phyloP scores from a whole-genome alignment of 2,888 invertebrate species.

The Drosophila kanekoi region DNA sequence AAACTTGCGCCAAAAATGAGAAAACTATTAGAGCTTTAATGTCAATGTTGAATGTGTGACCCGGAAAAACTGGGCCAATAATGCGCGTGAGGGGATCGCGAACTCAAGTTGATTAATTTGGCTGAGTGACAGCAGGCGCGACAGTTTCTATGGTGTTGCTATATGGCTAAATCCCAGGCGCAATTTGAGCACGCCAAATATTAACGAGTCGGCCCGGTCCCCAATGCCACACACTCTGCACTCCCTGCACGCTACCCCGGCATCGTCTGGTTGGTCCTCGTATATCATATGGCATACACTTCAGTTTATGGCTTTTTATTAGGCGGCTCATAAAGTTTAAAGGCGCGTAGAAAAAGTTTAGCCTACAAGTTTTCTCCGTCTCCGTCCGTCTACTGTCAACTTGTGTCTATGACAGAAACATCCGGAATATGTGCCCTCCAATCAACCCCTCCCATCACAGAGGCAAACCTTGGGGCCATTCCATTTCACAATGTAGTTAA shows the following conservation, averaged over 20 bases:
- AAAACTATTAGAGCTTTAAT: slow-evolving; percentile 9
- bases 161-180: slow-evolving; percentile 52
- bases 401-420: slow-evolving; percentile 38
- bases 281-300: slow-evolving; percentile 52
- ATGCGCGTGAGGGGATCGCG: slow-evolving; percentile 27
- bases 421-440: neutral
- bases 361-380: slow-evolving; percentile 47
- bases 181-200: slow-evolving; percentile 53
- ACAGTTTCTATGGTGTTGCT: slow-evolving; percentile 30
- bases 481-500: slow-evolving; percentile 30
- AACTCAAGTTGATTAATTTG: slow-evolving; percentile 66
- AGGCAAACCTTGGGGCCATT: slow-evolving; percentile 1
- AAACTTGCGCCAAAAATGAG: neutral
- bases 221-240: slow-evolving; percentile 1
- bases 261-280: neutral
- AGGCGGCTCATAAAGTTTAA: slow-evolving; percentile 57
- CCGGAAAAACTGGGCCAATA: slow-evolving; percentile 26
- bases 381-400: slow-evolving; percentile 38
- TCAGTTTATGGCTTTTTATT: slow-evolving; percentile 61
- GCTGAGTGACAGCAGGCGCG: slow-evolving; percentile 62
- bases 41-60: slow-evolving; percentile 7
- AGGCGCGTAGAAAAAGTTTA: slow-evolving; percentile 40
- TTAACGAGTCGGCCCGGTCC: slow-evolving; percentile 46
- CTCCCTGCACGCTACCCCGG: neutral
- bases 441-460: neutral